Evolutionary conservation across 2,888 invertebrate genomes (phyloP), one percentile per base, ranked within the genome.

Genomic region (Spialia ferax): DNA sequence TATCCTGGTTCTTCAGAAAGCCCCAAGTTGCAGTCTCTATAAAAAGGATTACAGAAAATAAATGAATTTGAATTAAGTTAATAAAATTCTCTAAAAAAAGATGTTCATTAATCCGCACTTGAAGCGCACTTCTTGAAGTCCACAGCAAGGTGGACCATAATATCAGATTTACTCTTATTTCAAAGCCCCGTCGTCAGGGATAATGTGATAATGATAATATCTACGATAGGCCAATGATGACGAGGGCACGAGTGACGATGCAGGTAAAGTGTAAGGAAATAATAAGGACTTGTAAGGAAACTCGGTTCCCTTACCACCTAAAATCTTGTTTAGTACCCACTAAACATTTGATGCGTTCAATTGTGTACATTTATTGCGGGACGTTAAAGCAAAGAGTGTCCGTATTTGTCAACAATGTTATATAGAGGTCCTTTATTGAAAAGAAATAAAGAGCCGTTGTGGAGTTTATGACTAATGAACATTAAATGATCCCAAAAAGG

Each of bases 281-380:
- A n/a, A n/a, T n/a, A n/a, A n/a, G n/a, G 2, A 3, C 13, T 13
- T 11, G 22, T 50, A 50, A 22, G 23, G 7, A 42, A 57, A 22
- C 57, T 42, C 8, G 18, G 23, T n/a, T n/a, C 50, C 13, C n/a
- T 13, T 11, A 26, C 52, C 26, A 26, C 26, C 42, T 59, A 59
- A 59, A 59, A 42, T 45, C 42, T 20, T 79, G 70, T 79, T 78
- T 63, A 63, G 13, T 63, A 29, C 54, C 23, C 23, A 63, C 20
- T 63, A 55, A 63, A 63, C 63, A 50, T 63, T 63, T 63, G 26
- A 63, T 63, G 54, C 20, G 42, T 63, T 63, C 63, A 55, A 63
- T 55, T 63, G 63, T 54, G 54, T 63, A 35, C 55, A 20, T 54
- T 63, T 55, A 55, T 48, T 29, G 20, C 50, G 32, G n/a, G 20